Conservation (phyloP, 2,797 vertebrate genomes). For the Rhynchonycteris naso region DNA sequence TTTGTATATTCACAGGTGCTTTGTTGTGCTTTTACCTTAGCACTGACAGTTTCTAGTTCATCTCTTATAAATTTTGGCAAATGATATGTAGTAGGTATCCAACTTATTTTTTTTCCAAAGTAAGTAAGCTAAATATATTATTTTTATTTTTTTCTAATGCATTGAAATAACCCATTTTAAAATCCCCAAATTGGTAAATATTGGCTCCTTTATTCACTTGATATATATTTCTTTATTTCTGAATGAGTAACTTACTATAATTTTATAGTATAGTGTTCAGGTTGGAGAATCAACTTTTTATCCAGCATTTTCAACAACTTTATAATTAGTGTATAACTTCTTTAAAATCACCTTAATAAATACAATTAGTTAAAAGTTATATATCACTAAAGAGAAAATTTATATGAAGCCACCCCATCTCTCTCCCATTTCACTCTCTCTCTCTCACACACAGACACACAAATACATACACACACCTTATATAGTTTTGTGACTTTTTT, state of each 20-base stretch:
- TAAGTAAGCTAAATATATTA: not conserved
- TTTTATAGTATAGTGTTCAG: not conserved
- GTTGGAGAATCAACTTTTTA: not conserved
- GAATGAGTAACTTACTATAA: not conserved
- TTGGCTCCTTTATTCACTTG: not conserved
- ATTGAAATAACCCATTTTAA: not conserved
- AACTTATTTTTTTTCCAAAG: not conserved
- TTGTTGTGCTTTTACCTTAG: not conserved
- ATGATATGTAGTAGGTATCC: not conserved
- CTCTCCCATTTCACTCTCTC: not conserved
- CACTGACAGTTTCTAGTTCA: not conserved
- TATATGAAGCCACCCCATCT: not conserved
- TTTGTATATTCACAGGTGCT: not conserved
- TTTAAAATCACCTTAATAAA: not conserved
- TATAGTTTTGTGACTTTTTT: not conserved
- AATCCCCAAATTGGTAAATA: not conserved
- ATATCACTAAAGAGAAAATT: not conserved
- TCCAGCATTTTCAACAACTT: not conserved
- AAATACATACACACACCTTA: fast-evolving
- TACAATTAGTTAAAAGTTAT: not conserved
- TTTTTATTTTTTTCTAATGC: not conserved
- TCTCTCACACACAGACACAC: not conserved
- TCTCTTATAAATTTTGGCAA: not conserved
- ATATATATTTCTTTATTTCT: not conserved
- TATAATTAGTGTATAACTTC: not conserved